A percentile compares a stretch with the other conserved stretches of the same genome.
Conservation (phyloP, 2,113 vertebrate genomes). For the Semnornis frantzii region DNA sequence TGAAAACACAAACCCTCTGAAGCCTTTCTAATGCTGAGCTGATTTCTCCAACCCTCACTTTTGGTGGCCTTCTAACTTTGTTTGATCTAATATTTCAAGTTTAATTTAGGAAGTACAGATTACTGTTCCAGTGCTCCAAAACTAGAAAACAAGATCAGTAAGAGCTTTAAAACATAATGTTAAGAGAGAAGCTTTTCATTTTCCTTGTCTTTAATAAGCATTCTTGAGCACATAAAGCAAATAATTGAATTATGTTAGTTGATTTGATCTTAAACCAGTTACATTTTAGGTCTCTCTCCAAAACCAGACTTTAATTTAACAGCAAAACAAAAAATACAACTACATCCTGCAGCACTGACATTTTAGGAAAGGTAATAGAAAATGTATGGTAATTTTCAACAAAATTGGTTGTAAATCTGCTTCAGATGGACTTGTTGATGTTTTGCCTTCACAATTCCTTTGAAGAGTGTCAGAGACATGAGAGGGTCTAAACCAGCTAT, state of each 20-base stretch:
- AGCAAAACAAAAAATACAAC: background rate
- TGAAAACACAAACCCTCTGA: background rate
- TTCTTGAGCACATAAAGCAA: background rate
- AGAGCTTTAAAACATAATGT: background rate
- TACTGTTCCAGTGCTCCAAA: background rate
- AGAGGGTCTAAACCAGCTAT: background rate
- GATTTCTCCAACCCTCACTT: background rate
- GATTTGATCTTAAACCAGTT: background rate
- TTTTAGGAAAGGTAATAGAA: background rate
- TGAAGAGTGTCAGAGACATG: background rate
- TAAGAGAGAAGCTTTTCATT: background rate
- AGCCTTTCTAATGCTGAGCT: background rate
- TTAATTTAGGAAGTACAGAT: background rate
- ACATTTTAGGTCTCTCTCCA: background rate
- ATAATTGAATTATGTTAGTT: background rate
- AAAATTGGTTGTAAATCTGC: background rate
- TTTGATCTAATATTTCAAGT: background rate
- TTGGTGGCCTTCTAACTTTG: background rate
- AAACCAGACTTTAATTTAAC: background rate
- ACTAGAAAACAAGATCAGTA: background rate
- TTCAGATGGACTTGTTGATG: background rate
- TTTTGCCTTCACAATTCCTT: background rate
- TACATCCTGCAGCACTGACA: background rate
- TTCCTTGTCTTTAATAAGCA: background rate
- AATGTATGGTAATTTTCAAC: background rate